Evolutionary conservation across 2,113 vertebrate species (phyloP), one percentile per base, ranked within the genome.

Genomic region (Otolemur garnettii): DNA sequence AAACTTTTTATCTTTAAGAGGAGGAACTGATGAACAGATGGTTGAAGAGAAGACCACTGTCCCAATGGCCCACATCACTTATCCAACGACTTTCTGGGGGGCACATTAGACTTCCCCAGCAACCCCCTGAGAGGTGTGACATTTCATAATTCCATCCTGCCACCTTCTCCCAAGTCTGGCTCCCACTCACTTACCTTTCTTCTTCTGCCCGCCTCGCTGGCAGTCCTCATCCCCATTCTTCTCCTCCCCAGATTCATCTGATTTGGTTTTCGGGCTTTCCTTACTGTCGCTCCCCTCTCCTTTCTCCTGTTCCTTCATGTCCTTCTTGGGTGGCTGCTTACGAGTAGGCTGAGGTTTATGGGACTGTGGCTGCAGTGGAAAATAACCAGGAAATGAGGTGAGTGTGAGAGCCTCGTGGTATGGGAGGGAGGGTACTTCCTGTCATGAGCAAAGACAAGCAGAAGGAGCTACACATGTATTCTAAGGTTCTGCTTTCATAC

Each of bases 181-280:
- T n/a, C 90, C 87, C 68, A 15, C 42, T 8, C 59, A 75, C 97
- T 97, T 79, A 99, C 99, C 99, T 99, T 99, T 99, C 97, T 99
- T 99, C 98, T 99, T 99, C 75, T 99, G 99, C 1, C 99, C 98
- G 1, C 99, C 99, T 98, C 99, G 99, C 98, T 99, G 99, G 78
- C 99, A 98, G 95, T 99, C 99, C 30, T 99, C 99, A 0, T 99
- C 99, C 0, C 99, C 99, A 7, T 99, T 99, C 97, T 99, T 99
- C 97, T 99, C 99, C 92, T 99, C 99, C 86, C 99, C 99, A 0
- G 99, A 99, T 96, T 99, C 99, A 50, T 99, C 99, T 0, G 99
- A 99, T 97, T 99, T 99, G 92, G 99, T 98, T 98, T 99, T 99
- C 71, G 99, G 99, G 97, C 99, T 99, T 97, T 99, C 99, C 97